phyloP scores from a whole-genome alignment of 2,888 invertebrate species.

The Noctua fimbriata region DNA sequence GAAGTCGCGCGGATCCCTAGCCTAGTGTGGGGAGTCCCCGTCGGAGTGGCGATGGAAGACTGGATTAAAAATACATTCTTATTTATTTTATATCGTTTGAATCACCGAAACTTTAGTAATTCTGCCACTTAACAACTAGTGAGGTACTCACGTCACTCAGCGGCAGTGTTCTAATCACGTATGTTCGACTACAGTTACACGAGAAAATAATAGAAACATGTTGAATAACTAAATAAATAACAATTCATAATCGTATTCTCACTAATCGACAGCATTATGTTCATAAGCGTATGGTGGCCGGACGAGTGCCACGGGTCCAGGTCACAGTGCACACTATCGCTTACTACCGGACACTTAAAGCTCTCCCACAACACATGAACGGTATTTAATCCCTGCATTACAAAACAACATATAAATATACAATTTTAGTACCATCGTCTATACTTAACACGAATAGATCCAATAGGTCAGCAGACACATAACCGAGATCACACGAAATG shows the following conservation, averaged over 20 bases:
- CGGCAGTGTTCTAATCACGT: conserved; percentile 72
- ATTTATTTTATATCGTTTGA: conserved; percentile 63
- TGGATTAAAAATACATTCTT: conserved; percentile 74
- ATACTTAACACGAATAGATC: conserved; percentile 64
- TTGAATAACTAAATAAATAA: conserved; percentile 73
- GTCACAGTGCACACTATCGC: conserved; percentile 36
- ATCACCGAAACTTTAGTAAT: conserved; percentile 58
- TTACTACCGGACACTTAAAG: conserved; percentile 70
- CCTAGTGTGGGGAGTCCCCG: conserved; percentile 62
- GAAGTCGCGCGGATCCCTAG: conserved; percentile 78
- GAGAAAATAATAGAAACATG: conserved; percentile 63
- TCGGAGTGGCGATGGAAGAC: conserved; percentile 80
- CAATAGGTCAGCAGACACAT: conserved; percentile 52
- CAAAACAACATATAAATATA: conserved; percentile 70
- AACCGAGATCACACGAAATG: conserved; percentile 68
- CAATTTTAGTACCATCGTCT: conserved; percentile 69
- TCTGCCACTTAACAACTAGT: conserved; percentile 75
- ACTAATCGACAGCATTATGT: conserved; percentile 66
- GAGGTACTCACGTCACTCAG: conserved; percentile 75
- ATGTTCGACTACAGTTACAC: conserved; percentile 50
- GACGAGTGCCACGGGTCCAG: conserved; percentile 18
- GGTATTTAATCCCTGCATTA: conserved; percentile 73
- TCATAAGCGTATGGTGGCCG: conserved; percentile 69
- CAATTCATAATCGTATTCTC: conserved; percentile 67
- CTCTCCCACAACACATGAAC: conserved; percentile 74